Conservation (phyloP, 2,888 invertebrate genomes). For the Nomada flava region DNA sequence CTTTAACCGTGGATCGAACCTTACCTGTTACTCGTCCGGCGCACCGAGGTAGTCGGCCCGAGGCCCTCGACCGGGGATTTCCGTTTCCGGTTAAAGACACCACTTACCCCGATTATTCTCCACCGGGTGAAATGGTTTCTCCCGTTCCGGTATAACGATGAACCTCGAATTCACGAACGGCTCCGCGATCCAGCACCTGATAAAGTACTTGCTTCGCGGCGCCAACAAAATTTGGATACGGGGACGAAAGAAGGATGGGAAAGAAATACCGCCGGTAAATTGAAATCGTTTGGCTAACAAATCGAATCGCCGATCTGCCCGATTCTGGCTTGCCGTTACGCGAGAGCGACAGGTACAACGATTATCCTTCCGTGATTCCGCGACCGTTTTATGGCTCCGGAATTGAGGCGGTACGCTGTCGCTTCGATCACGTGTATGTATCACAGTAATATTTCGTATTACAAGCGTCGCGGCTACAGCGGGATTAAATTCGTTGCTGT, state of each 20-base stretch:
- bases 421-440: slow-evolving; percentile 30
- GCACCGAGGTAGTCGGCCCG: slow-evolving; percentile 66
- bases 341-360: slow-evolving; percentile 55
- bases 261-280: neutral
- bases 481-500: slow-evolving; percentile 37
- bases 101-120: slow-evolving; percentile 68
- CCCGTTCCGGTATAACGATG: slow-evolving; percentile 11
- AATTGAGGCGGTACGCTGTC: slow-evolving; percentile 49
- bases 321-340: slow-evolving; percentile 50
- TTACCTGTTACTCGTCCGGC: slow-evolving; percentile 83
- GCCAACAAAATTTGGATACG: neutral
- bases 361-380: slow-evolving; percentile 57
- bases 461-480: slow-evolving; percentile 27
- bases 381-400: slow-evolving; percentile 37
- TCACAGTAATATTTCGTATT: slow-evolving; percentile 40
- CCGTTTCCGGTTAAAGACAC: slow-evolving; percentile 75
- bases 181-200: neutral
- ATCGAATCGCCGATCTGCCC: slow-evolving; percentile 42
- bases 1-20: slow-evolving; percentile 82
- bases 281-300: slow-evolving; percentile 56
- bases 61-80: slow-evolving; percentile 72
- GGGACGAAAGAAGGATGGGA: neutral
- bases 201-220: neutral
- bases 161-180: neutral
- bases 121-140: slow-evolving; percentile 39